A percentile compares a stretch with the other conserved stretches of the same genome.
Conservation (phyloP, 2,888 invertebrate genomes). For the Onthophagus sagittarius region DNA sequence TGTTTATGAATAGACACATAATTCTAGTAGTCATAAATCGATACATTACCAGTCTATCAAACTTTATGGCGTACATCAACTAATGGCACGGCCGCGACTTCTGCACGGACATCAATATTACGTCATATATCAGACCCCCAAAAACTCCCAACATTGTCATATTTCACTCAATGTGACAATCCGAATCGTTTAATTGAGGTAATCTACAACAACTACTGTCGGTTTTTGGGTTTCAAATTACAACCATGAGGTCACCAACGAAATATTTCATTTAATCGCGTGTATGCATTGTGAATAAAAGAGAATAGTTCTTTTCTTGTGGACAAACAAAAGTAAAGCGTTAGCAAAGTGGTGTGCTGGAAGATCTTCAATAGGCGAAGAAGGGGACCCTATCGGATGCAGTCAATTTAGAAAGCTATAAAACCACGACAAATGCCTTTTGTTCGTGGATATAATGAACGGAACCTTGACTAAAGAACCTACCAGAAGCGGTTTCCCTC, state of each 20-base stretch:
- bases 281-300: conserved; percentile 2
- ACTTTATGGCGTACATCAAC: background rate
- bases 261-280: background rate
- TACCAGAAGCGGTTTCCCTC: background rate
- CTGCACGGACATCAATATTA: background rate
- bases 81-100: background rate
- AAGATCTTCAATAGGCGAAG: background rate
- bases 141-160: background rate
- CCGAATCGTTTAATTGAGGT: background rate
- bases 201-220: background rate
- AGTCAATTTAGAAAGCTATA: conserved; percentile 9
- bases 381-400: conserved; percentile 9
- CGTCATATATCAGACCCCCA: background rate
- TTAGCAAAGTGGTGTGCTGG: background rate
- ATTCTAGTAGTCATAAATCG: background rate
- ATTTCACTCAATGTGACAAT: background rate
- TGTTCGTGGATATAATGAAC: conserved; percentile 2
- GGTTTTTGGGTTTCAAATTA: background rate
- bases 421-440: conserved; percentile 12
- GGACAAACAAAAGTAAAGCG: conserved; percentile 1
- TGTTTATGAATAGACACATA: background rate
- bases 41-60: background rate
- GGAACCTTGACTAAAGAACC: background rate
- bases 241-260: background rate
- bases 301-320: background rate